Percentiles rank a stretch among this genome's conserved stretches.
Conservation (phyloP, 2,888 invertebrate genomes). For the Netelia inedita region DNA sequence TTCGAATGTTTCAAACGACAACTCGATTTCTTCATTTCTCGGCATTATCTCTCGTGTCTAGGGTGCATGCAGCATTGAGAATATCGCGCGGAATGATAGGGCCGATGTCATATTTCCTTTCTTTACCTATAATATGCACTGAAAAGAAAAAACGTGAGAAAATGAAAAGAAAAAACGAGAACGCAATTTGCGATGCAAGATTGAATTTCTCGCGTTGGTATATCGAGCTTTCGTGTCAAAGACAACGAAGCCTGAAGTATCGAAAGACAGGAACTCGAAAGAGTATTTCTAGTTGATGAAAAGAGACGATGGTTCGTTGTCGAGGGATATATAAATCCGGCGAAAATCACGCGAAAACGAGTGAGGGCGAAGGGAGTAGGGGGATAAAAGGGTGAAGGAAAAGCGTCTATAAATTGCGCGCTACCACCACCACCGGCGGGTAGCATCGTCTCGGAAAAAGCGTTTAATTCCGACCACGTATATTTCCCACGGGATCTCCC, state of each 20-base stretch:
- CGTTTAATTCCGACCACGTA: conserved; percentile 76
- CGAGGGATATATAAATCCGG: conserved; percentile 62
- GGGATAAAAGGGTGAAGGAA: conserved; percentile 29
- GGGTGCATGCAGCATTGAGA: neutral
- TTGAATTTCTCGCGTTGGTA: conserved; percentile 35
- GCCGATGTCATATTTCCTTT: conserved; percentile 1
- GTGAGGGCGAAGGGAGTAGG: conserved; percentile 19
- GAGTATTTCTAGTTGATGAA: conserved; percentile 54
- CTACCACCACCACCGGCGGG: conserved; percentile 19
- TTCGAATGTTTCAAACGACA: neutral
- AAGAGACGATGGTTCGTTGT: conserved; percentile 61
- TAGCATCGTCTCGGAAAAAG: conserved; percentile 71
- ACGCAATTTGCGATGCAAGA: conserved; percentile 35
- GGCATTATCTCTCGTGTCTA: neutral
- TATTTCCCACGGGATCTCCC: conserved; percentile 77
- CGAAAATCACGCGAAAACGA: conserved; percentile 50
- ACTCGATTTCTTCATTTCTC: neutral
- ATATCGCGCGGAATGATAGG: neutral
- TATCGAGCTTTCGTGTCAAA: conserved; percentile 39
- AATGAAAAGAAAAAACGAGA: neutral
- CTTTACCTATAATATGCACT: conserved; percentile 5
- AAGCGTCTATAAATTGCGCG: conserved; percentile 56
- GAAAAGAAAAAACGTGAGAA: neutral
- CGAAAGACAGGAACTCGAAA: conserved; percentile 39
- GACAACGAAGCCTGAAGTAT: conserved; percentile 18